phyloP scores from a whole-genome alignment of 2,888 invertebrate genomes.

The Eulithis testata region DNA sequence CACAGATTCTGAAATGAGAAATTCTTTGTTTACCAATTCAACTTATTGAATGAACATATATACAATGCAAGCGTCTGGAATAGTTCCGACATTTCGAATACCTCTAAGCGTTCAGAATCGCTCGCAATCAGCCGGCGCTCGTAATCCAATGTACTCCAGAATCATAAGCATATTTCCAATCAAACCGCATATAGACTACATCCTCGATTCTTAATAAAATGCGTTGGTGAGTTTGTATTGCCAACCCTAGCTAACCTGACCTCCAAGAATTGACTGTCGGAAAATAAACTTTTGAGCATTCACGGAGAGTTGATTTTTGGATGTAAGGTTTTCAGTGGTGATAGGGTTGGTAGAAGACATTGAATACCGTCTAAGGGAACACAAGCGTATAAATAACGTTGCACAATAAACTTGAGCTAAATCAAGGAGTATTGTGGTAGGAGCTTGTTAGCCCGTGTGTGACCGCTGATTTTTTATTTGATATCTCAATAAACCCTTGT shows the following conservation, averaged over 20 bases:
- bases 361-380: slow-evolving; percentile 66
- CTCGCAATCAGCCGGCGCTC: slow-evolving; percentile 68
- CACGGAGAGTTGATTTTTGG: slow-evolving; percentile 30
- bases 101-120: slow-evolving; percentile 30
- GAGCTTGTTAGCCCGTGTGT: slow-evolving; percentile 75
- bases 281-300: slow-evolving; percentile 19
- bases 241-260: slow-evolving; percentile 38
- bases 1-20: no score
- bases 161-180: slow-evolving; percentile 81
- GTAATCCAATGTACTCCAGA: slow-evolving; percentile 66
- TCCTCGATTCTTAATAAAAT: slow-evolving; percentile 78
- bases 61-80: not conserved
- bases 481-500: slow-evolving; percentile 81
- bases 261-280: not conserved
- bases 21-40: not conserved
- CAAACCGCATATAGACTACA: slow-evolving; percentile 71
- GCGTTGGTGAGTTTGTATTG: slow-evolving; percentile 68
- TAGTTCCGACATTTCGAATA: slow-evolving; percentile 5
- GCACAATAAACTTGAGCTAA: slow-evolving; percentile 81
- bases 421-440: slow-evolving; percentile 82
- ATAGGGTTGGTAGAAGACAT: slow-evolving; percentile 50
- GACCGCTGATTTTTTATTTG: slow-evolving; percentile 84
- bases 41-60: slow-evolving; percentile 7
- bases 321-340: slow-evolving; percentile 13
- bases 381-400: slow-evolving; percentile 79